Conservation (phyloP, 1,140 invertebrate genomes). For the Hirudo medicinalis region DNA sequence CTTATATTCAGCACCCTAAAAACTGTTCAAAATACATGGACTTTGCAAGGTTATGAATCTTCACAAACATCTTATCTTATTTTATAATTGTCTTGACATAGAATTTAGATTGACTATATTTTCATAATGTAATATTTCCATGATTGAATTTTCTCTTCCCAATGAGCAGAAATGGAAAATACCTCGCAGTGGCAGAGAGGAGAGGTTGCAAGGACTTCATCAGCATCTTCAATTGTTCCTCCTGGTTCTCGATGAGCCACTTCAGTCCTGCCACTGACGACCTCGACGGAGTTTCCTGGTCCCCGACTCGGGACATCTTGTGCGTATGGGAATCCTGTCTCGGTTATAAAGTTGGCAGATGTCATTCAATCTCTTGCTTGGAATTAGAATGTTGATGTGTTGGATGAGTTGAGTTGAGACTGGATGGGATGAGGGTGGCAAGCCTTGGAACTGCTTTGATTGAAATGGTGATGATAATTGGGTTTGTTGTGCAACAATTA, state of each 20-base stretch:
- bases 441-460: not conserved
- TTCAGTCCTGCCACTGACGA: conserved; percentile 42
- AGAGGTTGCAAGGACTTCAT: conserved; percentile 44
- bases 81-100: not conserved
- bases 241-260: conserved; percentile 41
- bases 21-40: conserved; percentile 32
- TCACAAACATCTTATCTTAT: not conserved
- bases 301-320: conserved; percentile 37
- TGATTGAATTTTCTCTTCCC: conserved; percentile 29
- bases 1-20: conserved; percentile 45
- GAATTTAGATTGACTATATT: not conserved
- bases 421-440: too few relatives aligned
- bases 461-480: not conserved
- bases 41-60: conserved; percentile 24
- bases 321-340: conserved; percentile 41
- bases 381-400: not conserved
- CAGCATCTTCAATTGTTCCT: conserved; percentile 40
- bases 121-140: not conserved
- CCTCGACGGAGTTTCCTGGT: conserved; percentile 39
- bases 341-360: not conserved
- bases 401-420: not conserved
- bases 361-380: conserved; percentile 12
- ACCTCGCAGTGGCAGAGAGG: conserved; percentile 43
- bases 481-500: not conserved
- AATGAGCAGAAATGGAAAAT: conserved; percentile 40